Conservation (phyloP, 2,797 vertebrate genomes). For the Corythornis leucogaster region DNA sequence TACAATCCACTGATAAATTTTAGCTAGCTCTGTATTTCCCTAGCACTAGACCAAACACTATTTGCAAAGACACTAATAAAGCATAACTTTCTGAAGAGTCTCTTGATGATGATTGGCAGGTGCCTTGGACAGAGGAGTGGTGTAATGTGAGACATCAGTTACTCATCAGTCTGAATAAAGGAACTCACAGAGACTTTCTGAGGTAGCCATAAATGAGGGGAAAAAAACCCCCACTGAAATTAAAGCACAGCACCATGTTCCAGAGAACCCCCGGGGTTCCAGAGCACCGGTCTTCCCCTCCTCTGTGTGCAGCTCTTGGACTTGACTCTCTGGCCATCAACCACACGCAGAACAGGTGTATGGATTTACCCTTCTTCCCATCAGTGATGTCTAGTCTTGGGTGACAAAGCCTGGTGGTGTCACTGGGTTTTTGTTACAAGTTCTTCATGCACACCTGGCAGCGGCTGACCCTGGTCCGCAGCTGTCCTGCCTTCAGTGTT, state of each 20-base stretch:
- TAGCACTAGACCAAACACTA: background rate
- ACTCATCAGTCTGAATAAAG: background rate
- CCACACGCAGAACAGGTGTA: background rate
- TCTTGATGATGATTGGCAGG: background rate
- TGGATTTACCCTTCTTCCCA: background rate
- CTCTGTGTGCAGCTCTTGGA: background rate
- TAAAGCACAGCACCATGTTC: conserved; percentile 84
- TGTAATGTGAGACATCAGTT: background rate
- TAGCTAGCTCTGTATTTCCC: background rate
- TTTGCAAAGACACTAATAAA: background rate
- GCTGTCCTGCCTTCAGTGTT: conserved; percentile 90
- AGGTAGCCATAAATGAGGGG: conserved; percentile 85
- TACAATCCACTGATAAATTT: background rate
- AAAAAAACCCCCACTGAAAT: background rate
- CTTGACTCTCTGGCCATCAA: background rate
- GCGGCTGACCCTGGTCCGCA: conserved; percentile 88
- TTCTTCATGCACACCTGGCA: conserved; percentile 98
- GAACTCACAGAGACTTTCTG: conserved; percentile 73
- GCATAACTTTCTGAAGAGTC: background rate
- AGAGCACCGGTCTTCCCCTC: conserved; percentile 12
- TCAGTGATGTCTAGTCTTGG: background rate
- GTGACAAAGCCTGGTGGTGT: background rate
- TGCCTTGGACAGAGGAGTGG: background rate
- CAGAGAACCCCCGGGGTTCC: conserved; percentile 49
- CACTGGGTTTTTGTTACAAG: conserved; percentile 70